These are phyloP conservation scores for Rhyacichthys aspro DNA, from an alignment of 2,797 vertebrate species.

Conservation along the genomic window DNA sequence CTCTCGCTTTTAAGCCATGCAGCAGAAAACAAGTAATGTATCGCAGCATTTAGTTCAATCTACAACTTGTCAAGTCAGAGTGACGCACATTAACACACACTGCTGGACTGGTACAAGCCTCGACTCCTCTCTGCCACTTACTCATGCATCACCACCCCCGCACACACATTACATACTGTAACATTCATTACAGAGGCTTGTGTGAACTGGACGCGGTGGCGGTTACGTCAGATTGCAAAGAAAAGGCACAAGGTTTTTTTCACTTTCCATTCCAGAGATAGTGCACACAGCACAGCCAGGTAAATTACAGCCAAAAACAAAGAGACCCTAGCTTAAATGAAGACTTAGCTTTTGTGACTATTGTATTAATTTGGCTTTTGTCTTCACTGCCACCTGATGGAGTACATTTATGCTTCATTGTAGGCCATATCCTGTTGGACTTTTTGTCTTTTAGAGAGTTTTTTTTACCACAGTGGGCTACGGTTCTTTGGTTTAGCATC, in stretches of 20 bases:
- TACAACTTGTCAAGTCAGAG: slow-evolving; percentile 35
- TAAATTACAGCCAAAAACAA: not conserved
- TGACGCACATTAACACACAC: slow-evolving; percentile 34
- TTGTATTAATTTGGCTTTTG: no score
- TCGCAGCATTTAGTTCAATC: slow-evolving; percentile 41
- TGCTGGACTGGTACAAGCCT: slow-evolving; percentile 24
- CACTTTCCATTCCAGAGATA: slow-evolving; percentile 30
- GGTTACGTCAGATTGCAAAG: slow-evolving; percentile 28
- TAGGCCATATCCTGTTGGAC: no score
- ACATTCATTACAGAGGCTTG: slow-evolving; percentile 33
- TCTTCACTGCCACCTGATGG: no score
- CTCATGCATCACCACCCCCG: slow-evolving; percentile 18
- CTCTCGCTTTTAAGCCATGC: slow-evolving; percentile 27
- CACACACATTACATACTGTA: slow-evolving; percentile 18
- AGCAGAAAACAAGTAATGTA: slow-evolving; percentile 32
- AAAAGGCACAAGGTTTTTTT: slow-evolving; percentile 10
- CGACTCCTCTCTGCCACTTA: slow-evolving; percentile 28
- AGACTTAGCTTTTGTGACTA: no score
- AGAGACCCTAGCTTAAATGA: not conserved
- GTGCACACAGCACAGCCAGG: slow-evolving; percentile 19
- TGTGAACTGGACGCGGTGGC: slow-evolving; percentile 26
- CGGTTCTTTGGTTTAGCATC: no score
- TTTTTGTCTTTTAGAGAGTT: no score
- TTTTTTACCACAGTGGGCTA: no score
- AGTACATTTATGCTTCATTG: no score